Base-by-base conservation (phyloP, 2,888 invertebrate genomes). In the Stenoptilia bipunctidactyla region DNA sequence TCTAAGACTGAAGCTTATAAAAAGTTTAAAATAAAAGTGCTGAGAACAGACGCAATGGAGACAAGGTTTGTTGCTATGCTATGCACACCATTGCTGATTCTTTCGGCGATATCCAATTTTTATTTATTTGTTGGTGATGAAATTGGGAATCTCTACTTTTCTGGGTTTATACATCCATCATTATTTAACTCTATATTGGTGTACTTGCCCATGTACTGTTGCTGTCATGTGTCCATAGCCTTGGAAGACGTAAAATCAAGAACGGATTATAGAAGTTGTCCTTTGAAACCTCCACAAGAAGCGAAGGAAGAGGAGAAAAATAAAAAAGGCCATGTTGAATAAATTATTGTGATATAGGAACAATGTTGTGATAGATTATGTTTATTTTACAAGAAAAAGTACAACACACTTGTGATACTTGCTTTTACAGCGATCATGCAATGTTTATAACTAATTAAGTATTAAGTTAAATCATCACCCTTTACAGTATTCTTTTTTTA, bases 61-160 rank as follows among this genome's bases (percentile, higher is more conserved):
- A 77, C 88, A 46, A 86, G 94, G 47, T 75, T 93, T 43, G 83
- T 88, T 58, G 93, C 91, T 40, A 50, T 90, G 6, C 53, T 92
- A 43, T 88, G 90, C 44, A 86, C 90, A 15, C 94, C 94, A 15
- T 73, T 96, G 37, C 86, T 94, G 48, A 88, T 90, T 15, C 72
- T 94, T 47, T 94, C 95, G 9, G 91, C 91, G 1, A 85, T 94
- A 56, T 94, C 95, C 0, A 95, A 93, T 74, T 93, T 94, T 60
- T 95, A 92, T 71, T 94, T 96, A 63, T 92, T 96, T 70, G 92
- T 89, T 44, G 92, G 92, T 0, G 80, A 75, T 45, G 87, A 90
- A 41, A 86, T 94, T 43, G 95, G 94, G 4, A 84, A 90, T 58
- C 80, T 90, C 49, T 92, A 90, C 60, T 79, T 91, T 55, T 70